Base-by-base conservation (phyloP, 2,797 vertebrate species). In the Lepilemur ruficaudatus region DNA sequence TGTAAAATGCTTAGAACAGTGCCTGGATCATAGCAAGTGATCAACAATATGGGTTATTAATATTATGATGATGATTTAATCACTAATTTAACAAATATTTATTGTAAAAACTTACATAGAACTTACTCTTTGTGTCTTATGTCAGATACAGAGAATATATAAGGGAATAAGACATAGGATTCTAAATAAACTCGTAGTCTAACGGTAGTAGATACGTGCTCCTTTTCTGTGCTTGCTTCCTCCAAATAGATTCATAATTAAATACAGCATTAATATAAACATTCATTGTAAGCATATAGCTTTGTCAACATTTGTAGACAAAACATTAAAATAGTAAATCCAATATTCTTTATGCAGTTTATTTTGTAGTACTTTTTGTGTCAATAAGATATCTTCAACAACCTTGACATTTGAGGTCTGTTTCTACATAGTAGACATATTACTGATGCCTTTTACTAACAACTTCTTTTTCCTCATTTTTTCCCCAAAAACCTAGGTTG, bases 401-500 rank as follows among this genome's bases (percentile, higher is more conserved):
- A 87, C 85, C 50, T 69, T 89, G 73, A 82, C 30, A 46, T 91
- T 88, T 81, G 32, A 87, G 17, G 65, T 65, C 25, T 76, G 8
- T 85, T 92, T 92, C 55, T 82, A 55, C 35, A 85, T 23, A 73
- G 18, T 61, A 4, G 7, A 18, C n/a, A 90, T 12, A 41, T 83
- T 72, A 87, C 38, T 93, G 63, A 30, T 92, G 8, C 22, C 41
- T 95, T 88, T 89, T 57, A 78, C 14, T 76, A 79, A 8, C 38
- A 92, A 82, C 9, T 48, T 43, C 3, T 41, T 84, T 94, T 55
- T 84, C 4, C 48, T 23, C 20, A 63, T 65, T 59, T 76, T 72
- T 75, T 75, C 32, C n/a, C 52, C 63, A 18, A 84, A 96, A 93
- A 89, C 92, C 18, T 93, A 99, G 99, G 97, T 99, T 32, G 99